phyloP scores from a whole-genome alignment of 2,113 vertebrate species.

The Charadrius vociferus region DNA sequence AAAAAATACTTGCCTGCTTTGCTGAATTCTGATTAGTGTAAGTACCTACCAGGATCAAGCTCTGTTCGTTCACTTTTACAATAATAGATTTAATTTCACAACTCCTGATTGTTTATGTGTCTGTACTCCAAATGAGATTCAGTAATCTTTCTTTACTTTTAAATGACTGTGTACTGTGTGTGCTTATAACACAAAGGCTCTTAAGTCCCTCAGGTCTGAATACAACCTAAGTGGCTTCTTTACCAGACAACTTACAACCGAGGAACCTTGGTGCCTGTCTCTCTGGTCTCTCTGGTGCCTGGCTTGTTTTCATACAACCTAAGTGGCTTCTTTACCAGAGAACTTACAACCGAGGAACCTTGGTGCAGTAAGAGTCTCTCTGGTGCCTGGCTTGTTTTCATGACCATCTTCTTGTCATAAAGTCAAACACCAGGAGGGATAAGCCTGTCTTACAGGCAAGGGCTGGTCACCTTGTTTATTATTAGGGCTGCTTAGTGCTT shows the following conservation, averaged over 20 bases:
- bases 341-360: rapidly evolving
- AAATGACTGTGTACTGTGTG: not conserved
- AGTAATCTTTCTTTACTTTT: not conserved
- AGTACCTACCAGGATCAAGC: not conserved
- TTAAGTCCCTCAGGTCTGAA: not conserved
- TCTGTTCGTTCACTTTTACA: not conserved
- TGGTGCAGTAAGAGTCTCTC: not conserved
- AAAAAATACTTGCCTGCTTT: not conserved
- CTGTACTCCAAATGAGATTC: not conserved
- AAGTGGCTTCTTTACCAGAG: not conserved
- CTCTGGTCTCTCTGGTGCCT: not conserved
- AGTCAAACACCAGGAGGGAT: not conserved
- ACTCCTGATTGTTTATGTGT: not conserved
- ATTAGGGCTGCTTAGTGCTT: not conserved
- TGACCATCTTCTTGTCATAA: not conserved
- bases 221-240: not conserved
- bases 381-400: not conserved
- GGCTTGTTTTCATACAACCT: not conserved
- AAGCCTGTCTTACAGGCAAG: not conserved
- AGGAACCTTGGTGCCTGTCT: not conserved
- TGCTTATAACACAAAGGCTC: not conserved
- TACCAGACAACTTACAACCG: not conserved
- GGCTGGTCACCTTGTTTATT: not conserved
- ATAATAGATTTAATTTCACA: not conserved
- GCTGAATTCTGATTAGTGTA: not conserved